phyloP scores from a whole-genome alignment of 2,888 invertebrate species.

The Lasioglossum morio region DNA sequence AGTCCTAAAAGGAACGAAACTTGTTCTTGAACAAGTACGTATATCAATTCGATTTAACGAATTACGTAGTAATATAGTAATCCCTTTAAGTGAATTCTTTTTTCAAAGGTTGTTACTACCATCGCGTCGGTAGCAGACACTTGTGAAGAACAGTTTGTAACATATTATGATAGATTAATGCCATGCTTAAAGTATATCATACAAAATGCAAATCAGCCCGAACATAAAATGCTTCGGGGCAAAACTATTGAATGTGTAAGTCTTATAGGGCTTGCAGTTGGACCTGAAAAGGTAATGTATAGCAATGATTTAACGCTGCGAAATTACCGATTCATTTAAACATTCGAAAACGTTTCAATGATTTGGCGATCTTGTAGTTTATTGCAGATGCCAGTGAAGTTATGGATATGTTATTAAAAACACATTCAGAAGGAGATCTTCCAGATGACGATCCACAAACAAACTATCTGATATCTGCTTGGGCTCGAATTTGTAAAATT shows the following conservation, averaged over 20 bases:
- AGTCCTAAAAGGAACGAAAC: constrained; percentile 96
- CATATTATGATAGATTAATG: constrained; percentile 96
- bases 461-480: constrained; percentile 98
- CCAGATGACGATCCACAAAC: constrained; percentile 98
- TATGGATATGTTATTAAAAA: constrained; percentile 97
- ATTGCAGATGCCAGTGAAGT: constrained; percentile 96
- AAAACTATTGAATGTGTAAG: constrained; percentile 99
- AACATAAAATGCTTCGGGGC: constrained; percentile 95
- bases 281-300: constrained; percentile 87
- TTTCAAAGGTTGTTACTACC: constrained; percentile 93
- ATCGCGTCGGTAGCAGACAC: constrained; percentile 99
- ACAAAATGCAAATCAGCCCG: constrained; percentile 94
- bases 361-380: constrained; percentile 86
- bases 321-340: not conserved
- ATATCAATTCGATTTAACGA: constrained; percentile 13
- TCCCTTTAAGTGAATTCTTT: not conserved
- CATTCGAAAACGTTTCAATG: not conserved
- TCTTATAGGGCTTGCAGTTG: constrained; percentile 96
- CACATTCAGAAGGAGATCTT: constrained; percentile 93
- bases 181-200: constrained; percentile 99
- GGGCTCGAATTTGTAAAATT: constrained; percentile 99
- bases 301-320: not conserved
- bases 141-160: constrained; percentile 97
- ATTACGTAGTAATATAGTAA: not conserved
- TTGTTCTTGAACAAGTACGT: constrained; percentile 95